A percentile compares a stretch with the other conserved stretches of the same genome.
Conservation (phyloP, 2,888 invertebrate genomes). For the Eristalis tenax region DNA sequence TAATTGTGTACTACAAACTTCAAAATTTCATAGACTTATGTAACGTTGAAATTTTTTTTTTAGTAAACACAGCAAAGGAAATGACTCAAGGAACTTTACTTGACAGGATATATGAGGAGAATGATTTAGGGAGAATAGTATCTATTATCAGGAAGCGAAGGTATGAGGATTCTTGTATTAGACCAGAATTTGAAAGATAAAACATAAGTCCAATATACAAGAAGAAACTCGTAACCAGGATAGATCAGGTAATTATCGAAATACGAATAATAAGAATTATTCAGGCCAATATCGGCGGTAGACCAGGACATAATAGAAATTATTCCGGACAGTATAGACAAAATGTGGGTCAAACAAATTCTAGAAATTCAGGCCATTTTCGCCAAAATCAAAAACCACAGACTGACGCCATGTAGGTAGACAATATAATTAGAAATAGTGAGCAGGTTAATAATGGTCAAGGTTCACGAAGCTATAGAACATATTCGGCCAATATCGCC, state of each 20-base stretch:
- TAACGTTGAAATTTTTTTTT: no score
- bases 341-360: neutral
- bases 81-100: no score
- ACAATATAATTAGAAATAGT: neutral
- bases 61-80: no score
- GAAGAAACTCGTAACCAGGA: neutral
- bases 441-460: neutral
- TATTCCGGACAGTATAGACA: neutral
- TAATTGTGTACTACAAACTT: no score
- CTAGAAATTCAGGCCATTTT: neutral
- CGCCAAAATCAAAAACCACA: neutral
- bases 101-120: conserved; percentile 2
- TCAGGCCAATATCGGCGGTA: conserved; percentile 2
- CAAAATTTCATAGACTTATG: no score
- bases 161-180: conserved; percentile 2
- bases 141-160: neutral
- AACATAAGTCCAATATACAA: neutral
- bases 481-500: no score
- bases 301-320: neutral
- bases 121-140: neutral
- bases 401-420: neutral
- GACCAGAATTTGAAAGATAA: no score
- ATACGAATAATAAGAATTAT: neutral
- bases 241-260: neutral
- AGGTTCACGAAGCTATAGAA: no score